Percentiles rank a stretch among this genome's conserved stretches.
Conservation (phyloP, 2,113 vertebrate genomes). For the Rattus rattus region DNA sequence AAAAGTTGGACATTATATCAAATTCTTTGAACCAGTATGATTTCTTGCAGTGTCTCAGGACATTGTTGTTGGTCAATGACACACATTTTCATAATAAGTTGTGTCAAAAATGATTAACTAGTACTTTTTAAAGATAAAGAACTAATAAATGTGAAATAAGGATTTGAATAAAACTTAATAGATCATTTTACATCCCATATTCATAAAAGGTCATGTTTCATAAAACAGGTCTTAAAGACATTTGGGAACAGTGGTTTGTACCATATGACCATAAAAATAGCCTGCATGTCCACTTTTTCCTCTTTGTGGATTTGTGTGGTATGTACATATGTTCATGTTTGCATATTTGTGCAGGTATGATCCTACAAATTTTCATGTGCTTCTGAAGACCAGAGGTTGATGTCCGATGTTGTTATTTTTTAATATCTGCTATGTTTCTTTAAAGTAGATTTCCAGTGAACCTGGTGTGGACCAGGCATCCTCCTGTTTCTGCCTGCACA, state of each 20-base stretch:
- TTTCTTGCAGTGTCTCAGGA: not conserved
- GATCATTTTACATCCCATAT: not conserved
- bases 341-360: not conserved
- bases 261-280: not conserved
- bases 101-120: not conserved
- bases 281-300: not conserved
- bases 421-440: not conserved
- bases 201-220: not conserved
- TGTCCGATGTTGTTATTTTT: not conserved
- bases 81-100: not conserved
- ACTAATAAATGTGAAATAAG: not conserved
- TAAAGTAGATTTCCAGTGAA: not conserved
- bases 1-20: not conserved
- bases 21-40: not conserved
- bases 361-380: not conserved
- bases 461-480: not conserved
- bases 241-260: not conserved
- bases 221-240: not conserved
- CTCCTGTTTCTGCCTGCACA: not conserved
- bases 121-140: not conserved
- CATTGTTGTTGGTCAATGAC: not conserved
- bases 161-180: not conserved
- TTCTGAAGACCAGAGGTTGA: not conserved
- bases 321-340: not conserved
- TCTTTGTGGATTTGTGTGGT: not conserved